A percentile compares a stretch with the other conserved stretches of the same genome.
These are phyloP conservation scores for Anthophora plumipes DNA, from an alignment of 2,888 invertebrate species.

Conservation along the genomic window DNA sequence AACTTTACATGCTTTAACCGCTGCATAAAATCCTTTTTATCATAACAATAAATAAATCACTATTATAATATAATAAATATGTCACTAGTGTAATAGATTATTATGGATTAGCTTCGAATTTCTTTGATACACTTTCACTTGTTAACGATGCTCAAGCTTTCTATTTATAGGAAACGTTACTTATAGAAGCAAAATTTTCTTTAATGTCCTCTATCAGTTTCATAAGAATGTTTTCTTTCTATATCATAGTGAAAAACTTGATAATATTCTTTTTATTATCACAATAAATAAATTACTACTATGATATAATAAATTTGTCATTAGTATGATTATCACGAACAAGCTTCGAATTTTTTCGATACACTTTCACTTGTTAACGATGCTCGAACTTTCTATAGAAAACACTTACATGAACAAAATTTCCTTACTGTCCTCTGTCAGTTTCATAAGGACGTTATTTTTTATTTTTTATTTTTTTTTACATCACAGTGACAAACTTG, in stretches of 20 bases:
- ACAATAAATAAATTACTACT: too few species aligned
- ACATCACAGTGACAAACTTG: not conserved
- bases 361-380: not conserved
- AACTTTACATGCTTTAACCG: not conserved
- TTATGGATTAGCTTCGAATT: not conserved
- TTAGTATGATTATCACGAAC: too few species aligned
- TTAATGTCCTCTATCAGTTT: too few species aligned
- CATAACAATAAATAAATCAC: not conserved
- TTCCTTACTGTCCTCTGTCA: not conserved
- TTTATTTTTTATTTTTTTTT: too few species aligned
- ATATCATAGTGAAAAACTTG: too few species aligned
- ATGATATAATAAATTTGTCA: too few species aligned
- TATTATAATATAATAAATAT: too few species aligned
- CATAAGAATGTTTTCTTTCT: too few species aligned
- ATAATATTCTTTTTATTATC: not conserved
- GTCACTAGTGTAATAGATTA: too few species aligned
- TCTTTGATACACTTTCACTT: not conserved
- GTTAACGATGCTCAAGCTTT: not conserved
- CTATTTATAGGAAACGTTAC: not conserved
- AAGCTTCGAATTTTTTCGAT: not conserved
- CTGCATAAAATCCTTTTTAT: not conserved
- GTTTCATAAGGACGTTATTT: not conserved
- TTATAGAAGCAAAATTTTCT: not conserved
- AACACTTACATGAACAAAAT: not conserved
- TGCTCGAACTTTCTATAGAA: not conserved